These are phyloP conservation scores for Hippasteria phrygiana DNA, from an alignment of 53 echinoderm and acorn worm species.

Conservation along the genomic window DNA sequence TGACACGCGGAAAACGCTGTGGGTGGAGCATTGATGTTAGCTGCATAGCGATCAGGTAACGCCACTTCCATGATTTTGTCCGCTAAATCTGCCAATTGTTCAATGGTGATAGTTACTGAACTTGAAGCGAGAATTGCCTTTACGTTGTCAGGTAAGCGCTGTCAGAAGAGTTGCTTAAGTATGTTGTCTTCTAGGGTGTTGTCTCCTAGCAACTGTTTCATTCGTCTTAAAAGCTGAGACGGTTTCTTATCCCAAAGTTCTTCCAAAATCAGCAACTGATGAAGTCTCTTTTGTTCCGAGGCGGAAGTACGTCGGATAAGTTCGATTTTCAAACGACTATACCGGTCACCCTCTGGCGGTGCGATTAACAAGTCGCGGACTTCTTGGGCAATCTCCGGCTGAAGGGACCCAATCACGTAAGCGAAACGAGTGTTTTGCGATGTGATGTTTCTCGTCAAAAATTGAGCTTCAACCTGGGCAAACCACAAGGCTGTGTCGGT, in stretches of 20 bases:
- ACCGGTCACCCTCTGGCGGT: not conserved
- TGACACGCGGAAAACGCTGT: not conserved
- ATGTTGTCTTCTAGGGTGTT: not conserved
- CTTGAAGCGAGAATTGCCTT: not conserved
- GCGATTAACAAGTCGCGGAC: not conserved
- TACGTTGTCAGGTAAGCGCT: not conserved
- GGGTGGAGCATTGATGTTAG: not conserved
- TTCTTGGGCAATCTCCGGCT: conserved; percentile 16
- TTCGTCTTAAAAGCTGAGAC: not conserved
- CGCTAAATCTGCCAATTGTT: not conserved
- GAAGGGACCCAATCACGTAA: conserved; percentile 6
- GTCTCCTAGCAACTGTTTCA: conserved; percentile 15
- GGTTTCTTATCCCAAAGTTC: not conserved
- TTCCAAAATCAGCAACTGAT: not conserved
- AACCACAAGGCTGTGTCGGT: conserved; percentile 5
- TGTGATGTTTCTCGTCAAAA: not conserved
- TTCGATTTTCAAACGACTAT: not conserved
- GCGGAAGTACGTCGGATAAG: conserved; percentile 12
- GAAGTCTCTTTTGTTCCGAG: conserved; percentile 12
- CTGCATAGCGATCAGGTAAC: not conserved
- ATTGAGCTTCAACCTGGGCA: conserved; percentile 25
- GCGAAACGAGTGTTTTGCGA: not conserved
- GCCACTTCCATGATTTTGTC: not conserved
- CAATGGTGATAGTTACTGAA: not conserved
- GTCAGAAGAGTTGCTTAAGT: not conserved